Evolutionary conservation across 2,888 invertebrate species (phyloP), one percentile per base, ranked within the genome.

Genomic region (Eurytoma adleriae): DNA sequence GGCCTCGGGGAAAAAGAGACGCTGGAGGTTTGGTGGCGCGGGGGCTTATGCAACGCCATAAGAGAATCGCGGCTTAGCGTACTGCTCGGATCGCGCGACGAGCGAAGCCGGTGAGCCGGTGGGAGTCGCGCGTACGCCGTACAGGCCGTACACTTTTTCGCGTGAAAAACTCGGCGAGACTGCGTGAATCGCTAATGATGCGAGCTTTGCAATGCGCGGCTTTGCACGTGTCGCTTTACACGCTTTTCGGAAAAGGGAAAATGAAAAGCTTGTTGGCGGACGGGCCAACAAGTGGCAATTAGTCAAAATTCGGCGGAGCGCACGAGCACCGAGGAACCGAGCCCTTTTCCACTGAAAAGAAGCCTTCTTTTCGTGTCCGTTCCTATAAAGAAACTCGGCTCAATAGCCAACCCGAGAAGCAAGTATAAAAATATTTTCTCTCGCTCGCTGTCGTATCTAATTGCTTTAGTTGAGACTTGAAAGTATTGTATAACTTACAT

Each of bases 401-500:
- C n/a, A n/a, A n/a, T n/a, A n/a, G n/a, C n/a, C n/a, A n/a, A n/a
- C n/a, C n/a, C n/a, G n/a, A n/a, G n/a, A n/a, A n/a, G n/a, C n/a
- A n/a, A n/a, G n/a, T n/a, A n/a, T n/a, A n/a, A n/a, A n/a, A n/a
- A n/a, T n/a, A n/a, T n/a, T n/a, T n/a, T n/a, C n/a, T n/a, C n/a
- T n/a, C n/a, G n/a, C n/a, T n/a, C n/a, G n/a, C n/a, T n/a, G n/a
- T n/a, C n/a, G n/a, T n/a, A n/a, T n/a, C n/a, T n/a, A n/a, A n/a
- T n/a, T n/a, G n/a, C n/a, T n/a, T n/a, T n/a, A n/a, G n/a, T n/a
- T n/a, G n/a, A n/a, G n/a, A n/a, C n/a, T n/a, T n/a, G n/a, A n/a
- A n/a, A n/a, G n/a, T n/a, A n/a, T 30, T 30, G 7, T 0, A 59
- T 18, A 24, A 93, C 95, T 94, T 91, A 96, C 96, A 96, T 89